phyloP scores from a whole-genome alignment of 1,140 invertebrate genomes.

The Drosophila oshimai region DNA sequence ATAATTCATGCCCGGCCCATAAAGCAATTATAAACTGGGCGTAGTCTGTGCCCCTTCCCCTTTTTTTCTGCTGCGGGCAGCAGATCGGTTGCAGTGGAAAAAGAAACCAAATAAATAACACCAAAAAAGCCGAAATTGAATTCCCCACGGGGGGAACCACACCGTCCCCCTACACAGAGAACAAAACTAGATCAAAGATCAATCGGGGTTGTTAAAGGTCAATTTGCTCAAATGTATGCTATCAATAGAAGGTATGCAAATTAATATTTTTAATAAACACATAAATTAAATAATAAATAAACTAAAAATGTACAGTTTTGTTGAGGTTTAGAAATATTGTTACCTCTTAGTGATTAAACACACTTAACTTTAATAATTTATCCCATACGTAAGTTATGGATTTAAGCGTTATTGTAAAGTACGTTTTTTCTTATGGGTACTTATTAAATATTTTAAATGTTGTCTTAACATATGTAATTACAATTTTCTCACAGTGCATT shows the following conservation, averaged over 20 bases:
- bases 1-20: slow-evolving; percentile 60
- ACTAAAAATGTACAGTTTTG: too few species aligned
- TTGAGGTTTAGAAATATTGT: too few species aligned
- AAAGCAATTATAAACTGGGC: slow-evolving; percentile 79
- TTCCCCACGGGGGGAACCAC: slow-evolving; percentile 5
- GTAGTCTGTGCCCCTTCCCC: slow-evolving; percentile 45
- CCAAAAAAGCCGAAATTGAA: slow-evolving; percentile 32
- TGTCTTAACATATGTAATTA: background rate
- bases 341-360: too few species aligned
- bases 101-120: background rate
- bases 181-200: background rate
- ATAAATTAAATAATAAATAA: too few species aligned
- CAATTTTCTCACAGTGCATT: background rate
- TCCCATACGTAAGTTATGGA: too few species aligned
- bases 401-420: too few species aligned
- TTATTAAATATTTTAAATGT: too few species aligned
- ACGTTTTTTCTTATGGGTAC: too few species aligned
- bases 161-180: background rate
- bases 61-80: slow-evolving; percentile 11
- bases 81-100: slow-evolving; percentile 4
- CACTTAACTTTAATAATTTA: too few species aligned
- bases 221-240: background rate
- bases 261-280: too few species aligned
- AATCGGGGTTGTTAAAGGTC: too few species aligned
- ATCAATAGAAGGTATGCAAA: too few species aligned